Conservation (phyloP, 2,888 invertebrate genomes). For the Fragum sueziense region DNA sequence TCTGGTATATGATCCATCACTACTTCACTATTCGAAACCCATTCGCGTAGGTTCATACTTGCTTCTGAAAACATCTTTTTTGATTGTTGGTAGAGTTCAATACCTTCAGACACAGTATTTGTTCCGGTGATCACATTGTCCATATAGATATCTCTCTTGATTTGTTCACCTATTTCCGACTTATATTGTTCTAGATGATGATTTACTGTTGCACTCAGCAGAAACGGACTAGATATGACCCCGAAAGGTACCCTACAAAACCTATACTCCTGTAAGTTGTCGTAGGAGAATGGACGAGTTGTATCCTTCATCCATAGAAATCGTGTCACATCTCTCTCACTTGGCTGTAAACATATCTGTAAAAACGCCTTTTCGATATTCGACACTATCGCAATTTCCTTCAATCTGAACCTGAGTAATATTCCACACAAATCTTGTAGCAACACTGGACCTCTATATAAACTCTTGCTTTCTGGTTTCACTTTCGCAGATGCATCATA, state of each 20-base stretch:
- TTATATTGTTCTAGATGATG: neutral
- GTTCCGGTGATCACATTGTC: conserved; percentile 3
- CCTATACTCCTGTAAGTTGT: neutral
- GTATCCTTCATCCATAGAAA: conserved; percentile 14
- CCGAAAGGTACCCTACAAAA: conserved; percentile 13
- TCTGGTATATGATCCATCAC: neutral
- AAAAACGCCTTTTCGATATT: too few relatives aligned
- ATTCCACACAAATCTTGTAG: too few relatives aligned
- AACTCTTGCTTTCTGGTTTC: too few relatives aligned
- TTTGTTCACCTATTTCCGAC: neutral
- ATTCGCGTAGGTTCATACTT: neutral
- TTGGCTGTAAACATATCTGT: neutral
- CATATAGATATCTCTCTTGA: too few relatives aligned
- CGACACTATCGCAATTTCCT: too few relatives aligned
- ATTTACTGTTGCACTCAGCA: conserved; percentile 4
- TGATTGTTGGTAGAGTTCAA: neutral
- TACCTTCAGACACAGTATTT: neutral
- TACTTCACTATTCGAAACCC: neutral
- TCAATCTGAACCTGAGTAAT: too few relatives aligned
- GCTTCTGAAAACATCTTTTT: neutral
- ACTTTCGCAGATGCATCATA: too few relatives aligned
- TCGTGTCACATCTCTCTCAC: conserved; percentile 16
- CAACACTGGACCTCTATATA: too few relatives aligned
- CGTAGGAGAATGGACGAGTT: too few relatives aligned
- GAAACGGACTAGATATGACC: too few relatives aligned